phyloP scores from a whole-genome alignment of 1,140 invertebrate genomes.

The Trichonephila inaurata region DNA sequence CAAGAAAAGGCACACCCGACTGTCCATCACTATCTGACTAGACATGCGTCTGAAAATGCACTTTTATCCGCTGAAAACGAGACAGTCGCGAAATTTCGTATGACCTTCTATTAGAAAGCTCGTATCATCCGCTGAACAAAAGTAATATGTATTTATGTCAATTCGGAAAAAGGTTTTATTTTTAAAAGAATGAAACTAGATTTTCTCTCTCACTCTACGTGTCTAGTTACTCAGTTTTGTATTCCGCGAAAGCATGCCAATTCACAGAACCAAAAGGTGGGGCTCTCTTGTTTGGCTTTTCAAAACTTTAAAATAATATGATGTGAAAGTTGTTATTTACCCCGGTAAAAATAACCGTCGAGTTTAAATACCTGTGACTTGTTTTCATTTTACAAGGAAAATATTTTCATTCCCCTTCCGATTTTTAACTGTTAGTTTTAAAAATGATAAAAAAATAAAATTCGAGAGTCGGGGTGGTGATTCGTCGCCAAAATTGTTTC shows the following conservation, averaged over 20 bases:
- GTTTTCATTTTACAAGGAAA: background rate
- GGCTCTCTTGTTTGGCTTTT: background rate
- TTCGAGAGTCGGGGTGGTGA: background rate
- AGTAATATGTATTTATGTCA: conserved; percentile 52
- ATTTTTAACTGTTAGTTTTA: background rate
- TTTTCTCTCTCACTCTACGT: background rate
- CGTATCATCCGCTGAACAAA: background rate
- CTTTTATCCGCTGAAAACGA: conserved; percentile 50
- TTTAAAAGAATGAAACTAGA: conserved; percentile 38
- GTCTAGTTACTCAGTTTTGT: conserved; percentile 12
- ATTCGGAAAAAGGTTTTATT: conserved; percentile 20
- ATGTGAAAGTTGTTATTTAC: conserved; percentile 22
- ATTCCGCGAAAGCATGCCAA: background rate
- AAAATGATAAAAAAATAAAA: background rate
- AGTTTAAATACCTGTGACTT: background rate
- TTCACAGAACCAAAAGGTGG: background rate
- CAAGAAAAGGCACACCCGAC: background rate
- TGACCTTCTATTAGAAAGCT: background rate
- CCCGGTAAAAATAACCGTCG: background rate
- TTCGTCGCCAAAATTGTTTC: background rate
- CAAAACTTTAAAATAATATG: conserved; percentile 3
- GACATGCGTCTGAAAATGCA: conserved; percentile 40
- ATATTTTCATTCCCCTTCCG: background rate
- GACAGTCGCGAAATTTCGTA: conserved; percentile 36
- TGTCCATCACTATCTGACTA: conserved; percentile 29